Percentiles rank a stretch among this genome's conserved stretches.
These are phyloP conservation scores for Periparus ater DNA, from an alignment of 2,797 vertebrate species.

Conservation along the genomic window DNA sequence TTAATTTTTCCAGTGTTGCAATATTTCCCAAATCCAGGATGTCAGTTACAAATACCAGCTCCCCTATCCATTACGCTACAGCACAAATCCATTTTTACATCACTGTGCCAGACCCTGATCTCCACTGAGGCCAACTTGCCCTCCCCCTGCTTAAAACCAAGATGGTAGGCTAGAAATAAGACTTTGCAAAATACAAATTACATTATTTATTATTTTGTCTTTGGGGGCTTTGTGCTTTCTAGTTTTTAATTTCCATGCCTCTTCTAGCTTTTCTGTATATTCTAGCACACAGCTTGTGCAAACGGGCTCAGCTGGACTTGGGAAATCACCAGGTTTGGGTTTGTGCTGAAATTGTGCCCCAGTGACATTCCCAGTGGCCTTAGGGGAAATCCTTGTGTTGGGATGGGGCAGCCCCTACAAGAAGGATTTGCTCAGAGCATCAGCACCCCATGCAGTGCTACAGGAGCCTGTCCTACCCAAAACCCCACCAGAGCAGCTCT, in stretches of 20 bases:
- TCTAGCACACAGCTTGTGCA: not conserved
- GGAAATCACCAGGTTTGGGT: not conserved
- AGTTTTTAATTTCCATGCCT: not conserved
- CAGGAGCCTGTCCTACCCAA: not conserved
- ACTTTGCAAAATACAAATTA: not conserved
- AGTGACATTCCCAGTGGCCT: accelerated
- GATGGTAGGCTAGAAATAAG: not conserved
- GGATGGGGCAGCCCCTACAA: not conserved
- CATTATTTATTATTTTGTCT: not conserved
- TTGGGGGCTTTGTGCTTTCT: not conserved
- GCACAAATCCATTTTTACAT: not conserved
- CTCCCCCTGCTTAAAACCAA: not conserved
- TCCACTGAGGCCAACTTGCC: not conserved
- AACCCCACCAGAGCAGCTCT: accelerated
- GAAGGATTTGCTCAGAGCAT: not conserved
- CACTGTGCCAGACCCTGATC: not conserved
- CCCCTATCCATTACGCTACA: not conserved
- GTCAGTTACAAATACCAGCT: not conserved
- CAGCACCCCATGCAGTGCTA: accelerated
- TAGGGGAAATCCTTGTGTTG: accelerated
- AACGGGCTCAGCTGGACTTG: not conserved
- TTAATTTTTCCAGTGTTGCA: not conserved
- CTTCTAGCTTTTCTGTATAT: not conserved
- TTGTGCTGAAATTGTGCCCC: accelerated
- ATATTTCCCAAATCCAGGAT: not conserved